Evolutionary conservation across 2,888 invertebrate genomes (phyloP), one percentile per base, ranked within the genome.

Genomic region (Campopleginae sp.): DNA sequence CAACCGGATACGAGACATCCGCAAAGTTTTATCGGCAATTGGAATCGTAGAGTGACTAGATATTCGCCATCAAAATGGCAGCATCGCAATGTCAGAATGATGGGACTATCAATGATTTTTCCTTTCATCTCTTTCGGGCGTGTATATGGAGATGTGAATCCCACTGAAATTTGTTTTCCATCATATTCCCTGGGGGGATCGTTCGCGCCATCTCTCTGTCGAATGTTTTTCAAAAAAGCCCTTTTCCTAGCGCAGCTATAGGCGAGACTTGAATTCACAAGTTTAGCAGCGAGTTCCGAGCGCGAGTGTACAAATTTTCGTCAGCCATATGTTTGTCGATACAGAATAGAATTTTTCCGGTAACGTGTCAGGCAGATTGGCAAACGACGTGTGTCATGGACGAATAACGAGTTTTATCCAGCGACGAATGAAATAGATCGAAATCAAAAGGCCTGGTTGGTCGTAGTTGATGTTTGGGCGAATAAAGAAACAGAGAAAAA

Each of bases 1-100:
- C 91, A 91, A 90, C 92, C 92, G 92, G 92, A 92, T 91, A 92
- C 91, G 90, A 90, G 89, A 90, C 91, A 92, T 92, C 92, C 92
- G 92, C 90, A 90, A 89, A 91, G 83, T 83, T 86, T 83, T 80
- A 86, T 86, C 85, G 74, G 44, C 51, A 66, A 61, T 72, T 68
- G 70, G 63, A 77, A 86, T 83, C 82, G 85, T 66, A 82, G 82
- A 76, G 71, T 74, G 7, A 33, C 61, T 61, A 63, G 72, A 33
- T 77, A 76, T 85, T 81, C 68, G 70, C 80, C 66, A 54, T 42
- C 31, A 54, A 65, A 65, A 54, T 77, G 51, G 68, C 75, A 54
- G 58, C 63, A 46, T 68, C 17, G n/a, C n/a, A 46, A 65, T 38
- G 38, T 46, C 68, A 66, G 74, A 74, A 74, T 80, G 76, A 65